Percentiles rank a stretch among this genome's conserved stretches.
Evolutionary conservation across 2,797 vertebrate genomes (phyloP).

Genomic region (Manis javanica): DNA sequence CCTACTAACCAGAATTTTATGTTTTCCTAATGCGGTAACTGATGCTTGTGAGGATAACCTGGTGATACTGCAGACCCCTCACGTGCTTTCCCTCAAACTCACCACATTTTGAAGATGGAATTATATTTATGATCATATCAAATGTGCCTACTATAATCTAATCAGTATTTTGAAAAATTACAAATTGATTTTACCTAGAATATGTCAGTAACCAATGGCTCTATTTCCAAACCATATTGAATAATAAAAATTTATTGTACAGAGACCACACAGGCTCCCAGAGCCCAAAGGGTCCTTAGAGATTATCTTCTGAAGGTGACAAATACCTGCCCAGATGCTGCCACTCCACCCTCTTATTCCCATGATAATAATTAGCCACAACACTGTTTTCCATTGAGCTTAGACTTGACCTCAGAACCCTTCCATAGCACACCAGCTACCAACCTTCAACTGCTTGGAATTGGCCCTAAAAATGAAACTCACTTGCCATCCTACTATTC

Average conservation of each 20-base stretch:
- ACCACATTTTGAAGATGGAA: neutral
- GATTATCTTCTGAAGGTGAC: neutral
- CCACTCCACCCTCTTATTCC: neutral
- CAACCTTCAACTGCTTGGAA: neutral
- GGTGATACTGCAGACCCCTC: neutral
- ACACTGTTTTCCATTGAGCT: neutral
- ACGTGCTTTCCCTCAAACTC: neutral
- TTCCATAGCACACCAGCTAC: neutral
- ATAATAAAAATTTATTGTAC: neutral
- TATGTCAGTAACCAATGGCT: neutral
- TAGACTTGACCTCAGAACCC: neutral
- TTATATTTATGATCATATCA: neutral
- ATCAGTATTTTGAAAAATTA: slow-evolving; percentile 42
- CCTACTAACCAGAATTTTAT: neutral
- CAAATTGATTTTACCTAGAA: slow-evolving; percentile 36
- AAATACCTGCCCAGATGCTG: neutral
- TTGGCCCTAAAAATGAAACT: neutral
- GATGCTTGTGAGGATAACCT: neutral
- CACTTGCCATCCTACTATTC: neutral
- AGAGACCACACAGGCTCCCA: neutral
- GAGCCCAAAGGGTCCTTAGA: neutral
- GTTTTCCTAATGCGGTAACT: neutral
- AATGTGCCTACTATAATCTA: neutral
- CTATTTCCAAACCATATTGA: neutral
- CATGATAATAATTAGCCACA: neutral